Base-by-base conservation (phyloP, 2,888 invertebrate genomes). In the Poecilobothrus nobilitatus region DNA sequence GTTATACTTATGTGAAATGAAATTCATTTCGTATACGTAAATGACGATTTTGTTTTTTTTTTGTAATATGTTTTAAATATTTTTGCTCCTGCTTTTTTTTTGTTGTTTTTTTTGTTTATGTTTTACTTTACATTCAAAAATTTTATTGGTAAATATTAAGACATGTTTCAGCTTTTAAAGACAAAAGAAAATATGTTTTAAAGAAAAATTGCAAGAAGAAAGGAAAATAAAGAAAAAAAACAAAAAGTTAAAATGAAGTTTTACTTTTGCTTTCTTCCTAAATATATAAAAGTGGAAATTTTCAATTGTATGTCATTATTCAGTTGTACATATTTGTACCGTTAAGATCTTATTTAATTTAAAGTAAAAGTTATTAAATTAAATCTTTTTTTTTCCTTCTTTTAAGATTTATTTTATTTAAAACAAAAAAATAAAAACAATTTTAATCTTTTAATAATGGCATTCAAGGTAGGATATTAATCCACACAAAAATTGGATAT, bases 241-340 rank as follows among this genome's bases (percentile, higher is more conserved):
- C 6, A 53, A 53, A n/a, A 53, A 53, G 15, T 8, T 5, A 9
- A 41, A 15, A 8, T 12, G 15, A 9, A 53, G 53, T 53, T 53
- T 53, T 53, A 53, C 53, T 71, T 73, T 75, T 75, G 80, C 81
- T 81, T 81, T 81, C 81, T 81, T 82, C 79, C 80, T 77, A 78
- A 80, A 76, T 77, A 81, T 82, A 81, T 81, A 81, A 81, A 82
- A 81, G 81, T 79, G 73, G 75, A 76, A 73, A 75, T 76, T 77
- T 77, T 77, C 74, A 76, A 77, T 79, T 78, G 75, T 79, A 75
- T 77, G 76, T 78, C 76, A 81, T 81, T 80, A 81, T 80, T 82
- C 82, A 81, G 78, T 80, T 77, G 78, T 81, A 77, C 77, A 80
- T 79, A 80, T 79, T 80, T 79, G 78, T 77, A 77, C 76, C 76